These are phyloP conservation scores for Diachrysia chrysitis DNA, from an alignment of 2,888 invertebrate species.

Conservation along the genomic window DNA sequence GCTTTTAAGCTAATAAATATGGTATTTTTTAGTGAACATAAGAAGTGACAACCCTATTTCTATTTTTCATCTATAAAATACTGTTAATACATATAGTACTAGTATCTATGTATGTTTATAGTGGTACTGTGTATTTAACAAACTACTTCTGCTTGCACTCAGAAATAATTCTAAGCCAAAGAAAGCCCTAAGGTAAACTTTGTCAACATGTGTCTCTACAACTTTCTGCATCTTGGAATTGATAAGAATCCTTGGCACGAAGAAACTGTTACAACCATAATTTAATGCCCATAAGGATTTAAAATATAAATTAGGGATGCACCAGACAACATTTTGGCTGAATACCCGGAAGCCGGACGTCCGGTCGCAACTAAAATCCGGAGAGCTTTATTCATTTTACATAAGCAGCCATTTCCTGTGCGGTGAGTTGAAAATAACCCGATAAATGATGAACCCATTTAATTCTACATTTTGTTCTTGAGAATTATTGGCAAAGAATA, in stretches of 20 bases:
- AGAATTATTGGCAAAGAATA: neutral
- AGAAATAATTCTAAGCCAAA: neutral
- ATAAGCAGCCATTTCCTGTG: slow-evolving; percentile 46
- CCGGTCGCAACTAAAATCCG: slow-evolving; percentile 55
- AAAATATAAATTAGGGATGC: slow-evolving; percentile 45
- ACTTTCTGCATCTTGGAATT: neutral
- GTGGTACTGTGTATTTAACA: too few relatives aligned
- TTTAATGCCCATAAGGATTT: slow-evolving; percentile 17
- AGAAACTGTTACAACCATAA: neutral
- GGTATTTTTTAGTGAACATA: too few relatives aligned
- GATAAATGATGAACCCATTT: neutral
- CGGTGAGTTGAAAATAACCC: slow-evolving; percentile 32
- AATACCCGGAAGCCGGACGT: slow-evolving; percentile 48
- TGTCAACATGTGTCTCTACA: neutral
- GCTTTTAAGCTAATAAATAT: too few relatives aligned
- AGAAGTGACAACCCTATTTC: too few relatives aligned
- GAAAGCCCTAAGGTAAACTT: neutral
- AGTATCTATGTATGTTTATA: too few relatives aligned
- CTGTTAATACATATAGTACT: too few relatives aligned
- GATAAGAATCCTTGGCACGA: neutral
- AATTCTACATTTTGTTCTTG: neutral
- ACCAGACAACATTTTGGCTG: slow-evolving; percentile 37
- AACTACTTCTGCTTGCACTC: too few relatives aligned
- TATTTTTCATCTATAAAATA: too few relatives aligned
- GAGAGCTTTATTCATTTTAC: slow-evolving; percentile 51